These are phyloP conservation scores for Trichogramma pretiosum DNA, from an alignment of 1,140 invertebrate genomes.

Conservation along the genomic window DNA sequence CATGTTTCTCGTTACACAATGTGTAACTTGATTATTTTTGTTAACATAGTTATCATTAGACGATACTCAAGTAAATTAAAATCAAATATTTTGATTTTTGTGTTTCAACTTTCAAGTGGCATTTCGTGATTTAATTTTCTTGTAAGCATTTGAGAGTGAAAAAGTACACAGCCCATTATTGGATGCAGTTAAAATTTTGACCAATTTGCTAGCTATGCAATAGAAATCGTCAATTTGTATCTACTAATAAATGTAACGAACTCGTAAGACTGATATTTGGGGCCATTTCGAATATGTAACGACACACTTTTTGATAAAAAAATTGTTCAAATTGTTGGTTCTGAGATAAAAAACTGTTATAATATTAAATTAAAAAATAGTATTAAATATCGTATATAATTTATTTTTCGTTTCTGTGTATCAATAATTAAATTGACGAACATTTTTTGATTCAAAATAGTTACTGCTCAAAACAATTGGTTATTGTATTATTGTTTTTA, in stretches of 20 bases:
- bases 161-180: too few relatives aligned
- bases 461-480: background rate
- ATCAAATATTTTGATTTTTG: too few relatives aligned
- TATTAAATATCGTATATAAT: constrained; percentile 9
- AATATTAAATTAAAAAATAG: too few relatives aligned
- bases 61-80: too few relatives aligned
- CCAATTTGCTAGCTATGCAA: too few relatives aligned
- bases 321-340: too few relatives aligned
- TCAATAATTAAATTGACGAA: background rate
- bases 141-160: too few relatives aligned
- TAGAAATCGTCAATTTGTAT: background rate
- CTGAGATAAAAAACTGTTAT: too few relatives aligned
- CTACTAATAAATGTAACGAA: constrained; percentile 29
- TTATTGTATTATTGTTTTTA: constrained; percentile 2
- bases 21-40: background rate
- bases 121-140: too few relatives aligned
- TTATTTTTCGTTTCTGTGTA: background rate
- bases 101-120: too few relatives aligned
- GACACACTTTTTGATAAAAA: constrained; percentile 12
- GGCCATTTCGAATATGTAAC: constrained; percentile 37
- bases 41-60: too few relatives aligned
- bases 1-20: constrained; percentile 3
- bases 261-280: constrained; percentile 39
- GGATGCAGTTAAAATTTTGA: too few relatives aligned
- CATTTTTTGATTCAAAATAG: background rate